A percentile compares a stretch with the other conserved stretches of the same genome.
These are phyloP conservation scores for Centrocercus urophasianus DNA, from an alignment of 2,113 vertebrate species.

Conservation along the genomic window DNA sequence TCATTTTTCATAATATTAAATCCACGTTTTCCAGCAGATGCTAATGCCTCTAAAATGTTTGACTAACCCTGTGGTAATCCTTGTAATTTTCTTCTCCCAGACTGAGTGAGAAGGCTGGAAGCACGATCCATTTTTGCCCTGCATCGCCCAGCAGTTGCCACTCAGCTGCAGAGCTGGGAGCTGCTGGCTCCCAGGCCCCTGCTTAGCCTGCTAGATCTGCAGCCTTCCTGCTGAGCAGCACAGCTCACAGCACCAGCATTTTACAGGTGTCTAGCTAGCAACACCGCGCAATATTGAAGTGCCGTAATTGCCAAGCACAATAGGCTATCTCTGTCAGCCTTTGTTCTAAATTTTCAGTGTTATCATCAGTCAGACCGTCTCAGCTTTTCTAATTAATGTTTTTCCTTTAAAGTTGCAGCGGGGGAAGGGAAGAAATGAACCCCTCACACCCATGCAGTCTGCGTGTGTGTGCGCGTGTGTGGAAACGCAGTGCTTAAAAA, in stretches of 20 bases:
- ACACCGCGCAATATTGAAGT: neutral
- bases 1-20: constrained; percentile 4
- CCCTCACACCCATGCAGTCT: neutral
- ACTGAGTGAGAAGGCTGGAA: neutral
- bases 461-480: no score
- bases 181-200: constrained; percentile 46
- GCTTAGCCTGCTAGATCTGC: constrained; percentile 42
- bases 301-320: constrained; percentile 3
- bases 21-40: neutral
- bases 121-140: neutral
- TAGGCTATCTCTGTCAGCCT: constrained; percentile 55
- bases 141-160: constrained; percentile 3
- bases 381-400: constrained; percentile 16
- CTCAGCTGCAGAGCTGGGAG: neutral
- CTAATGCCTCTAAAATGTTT: neutral
- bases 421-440: constrained; percentile 26
- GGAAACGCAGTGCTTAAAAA: neutral
- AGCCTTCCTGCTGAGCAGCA: constrained; percentile 35
- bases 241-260: neutral
- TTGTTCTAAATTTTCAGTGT: constrained; percentile 58
- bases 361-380: neutral
- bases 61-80: neutral
- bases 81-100: neutral
- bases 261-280: constrained; percentile 63
- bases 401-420: constrained; percentile 17